A percentile compares a stretch with the other conserved stretches of the same genome.
These are phyloP conservation scores for Pterocles burchelli DNA, from an alignment of 2,113 vertebrate genomes.

Conservation along the genomic window DNA sequence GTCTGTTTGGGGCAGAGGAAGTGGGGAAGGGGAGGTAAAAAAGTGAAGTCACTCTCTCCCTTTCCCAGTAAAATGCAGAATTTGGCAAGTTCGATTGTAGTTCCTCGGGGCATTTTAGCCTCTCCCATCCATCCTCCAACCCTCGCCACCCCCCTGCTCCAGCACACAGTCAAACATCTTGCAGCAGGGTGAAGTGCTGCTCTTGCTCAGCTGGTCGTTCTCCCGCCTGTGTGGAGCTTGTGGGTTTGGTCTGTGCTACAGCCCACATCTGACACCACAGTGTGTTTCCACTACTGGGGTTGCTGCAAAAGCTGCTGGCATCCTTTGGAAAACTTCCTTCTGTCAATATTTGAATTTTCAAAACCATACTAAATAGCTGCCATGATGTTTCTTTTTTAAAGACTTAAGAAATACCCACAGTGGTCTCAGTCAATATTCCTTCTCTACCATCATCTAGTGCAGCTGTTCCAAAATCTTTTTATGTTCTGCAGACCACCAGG, in stretches of 20 bases:
- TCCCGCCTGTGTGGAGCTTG: neutral
- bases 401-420: conserved; percentile 32
- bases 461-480: conserved; percentile 21
- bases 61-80: conserved; percentile 25
- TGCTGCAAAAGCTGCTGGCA: conserved; percentile 55
- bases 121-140: neutral
- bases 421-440: conserved; percentile 26
- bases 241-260: neutral
- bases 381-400: conserved; percentile 33
- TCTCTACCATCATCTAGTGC: conserved; percentile 18
- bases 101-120: neutral
- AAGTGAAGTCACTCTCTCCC: conserved; percentile 64
- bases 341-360: conserved; percentile 68
- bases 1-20: conserved; percentile 7
- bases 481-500: conserved; percentile 54
- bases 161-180: neutral
- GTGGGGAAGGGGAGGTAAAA: conserved; percentile 22
- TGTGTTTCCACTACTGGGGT: neutral
- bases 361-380: conserved; percentile 29
- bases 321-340: conserved; percentile 60
- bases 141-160: neutral
- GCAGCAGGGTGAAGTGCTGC: neutral
- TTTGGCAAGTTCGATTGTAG: conserved; percentile 7
- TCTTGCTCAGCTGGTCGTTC: neutral
- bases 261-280: conserved; percentile 11